These are phyloP conservation scores for Diphyllodes magnificus DNA, from an alignment of 2,113 vertebrate genomes.

Conservation along the genomic window DNA sequence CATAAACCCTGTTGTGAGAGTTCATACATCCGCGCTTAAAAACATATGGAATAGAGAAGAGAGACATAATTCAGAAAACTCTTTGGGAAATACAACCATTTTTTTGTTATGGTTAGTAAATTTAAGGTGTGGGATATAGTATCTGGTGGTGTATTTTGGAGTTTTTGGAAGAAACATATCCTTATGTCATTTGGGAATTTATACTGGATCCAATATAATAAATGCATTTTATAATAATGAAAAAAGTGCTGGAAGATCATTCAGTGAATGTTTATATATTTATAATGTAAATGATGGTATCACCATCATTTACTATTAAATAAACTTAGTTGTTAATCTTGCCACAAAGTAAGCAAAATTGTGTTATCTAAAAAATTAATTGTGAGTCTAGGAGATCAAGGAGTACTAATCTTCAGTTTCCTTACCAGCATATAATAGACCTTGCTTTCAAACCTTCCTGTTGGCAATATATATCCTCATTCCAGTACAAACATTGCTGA, in stretches of 20 bases:
- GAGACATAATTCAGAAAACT: neutral
- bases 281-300: neutral
- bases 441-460: neutral
- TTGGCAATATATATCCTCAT: neutral
- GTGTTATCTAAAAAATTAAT: neutral
- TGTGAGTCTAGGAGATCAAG: neutral
- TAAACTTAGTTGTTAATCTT: neutral
- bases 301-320: neutral
- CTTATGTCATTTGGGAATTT: neutral
- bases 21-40: neutral
- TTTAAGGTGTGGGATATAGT: neutral
- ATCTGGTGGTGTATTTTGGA: neutral
- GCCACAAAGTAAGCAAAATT: neutral
- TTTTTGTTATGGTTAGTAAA: neutral
- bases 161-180: neutral
- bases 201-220: neutral
- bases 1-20: neutral
- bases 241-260: neutral
- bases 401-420: neutral
- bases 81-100: neutral
- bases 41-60: neutral
- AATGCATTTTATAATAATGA: neutral
- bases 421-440: neutral
- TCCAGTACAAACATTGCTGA: conserved; percentile 3
- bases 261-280: neutral